Evolutionary conservation across 1,140 invertebrate genomes (phyloP).

Genomic region (Adelges cooleyi): DNA sequence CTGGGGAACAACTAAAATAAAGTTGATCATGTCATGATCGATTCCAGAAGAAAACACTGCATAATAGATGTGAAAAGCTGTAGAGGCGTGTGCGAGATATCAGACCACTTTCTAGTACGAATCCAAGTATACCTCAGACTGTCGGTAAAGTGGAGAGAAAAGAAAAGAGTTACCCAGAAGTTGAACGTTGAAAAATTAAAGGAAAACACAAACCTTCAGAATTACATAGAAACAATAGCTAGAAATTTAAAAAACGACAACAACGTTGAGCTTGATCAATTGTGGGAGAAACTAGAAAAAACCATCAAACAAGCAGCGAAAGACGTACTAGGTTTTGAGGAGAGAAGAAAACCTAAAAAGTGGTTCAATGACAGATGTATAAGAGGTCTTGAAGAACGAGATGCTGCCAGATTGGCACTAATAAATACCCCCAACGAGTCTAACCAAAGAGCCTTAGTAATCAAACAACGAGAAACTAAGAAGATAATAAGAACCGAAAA

Average conservation of each 20-base stretch:
- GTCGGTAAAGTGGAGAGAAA: neutral
- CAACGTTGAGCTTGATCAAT: neutral
- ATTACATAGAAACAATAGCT: neutral
- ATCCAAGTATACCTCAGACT: constrained; percentile 24
- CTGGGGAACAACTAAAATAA: neutral
- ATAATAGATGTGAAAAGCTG: constrained; percentile 24
- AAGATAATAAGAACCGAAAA: neutral
- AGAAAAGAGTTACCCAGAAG: neutral
- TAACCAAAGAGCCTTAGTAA: neutral
- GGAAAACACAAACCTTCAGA: neutral
- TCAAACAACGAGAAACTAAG: neutral
- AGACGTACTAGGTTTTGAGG: neutral
- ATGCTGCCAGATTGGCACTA: constrained; percentile 2
- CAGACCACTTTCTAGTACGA: constrained; percentile 30
- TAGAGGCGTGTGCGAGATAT: constrained; percentile 28
- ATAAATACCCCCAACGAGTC: neutral
- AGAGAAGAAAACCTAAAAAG: constrained; percentile 14
- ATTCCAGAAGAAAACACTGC: constrained; percentile 10
- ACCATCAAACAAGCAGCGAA: neutral
- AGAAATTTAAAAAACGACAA: neutral
- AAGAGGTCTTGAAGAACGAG: constrained; percentile 13
- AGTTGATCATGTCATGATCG: constrained; percentile 32
- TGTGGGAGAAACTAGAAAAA: neutral
- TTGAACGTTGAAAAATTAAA: neutral
- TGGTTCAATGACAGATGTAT: constrained; percentile 30